Evolutionary conservation across 2,797 vertebrate species (phyloP).

Genomic region (Columba guinea): DNA sequence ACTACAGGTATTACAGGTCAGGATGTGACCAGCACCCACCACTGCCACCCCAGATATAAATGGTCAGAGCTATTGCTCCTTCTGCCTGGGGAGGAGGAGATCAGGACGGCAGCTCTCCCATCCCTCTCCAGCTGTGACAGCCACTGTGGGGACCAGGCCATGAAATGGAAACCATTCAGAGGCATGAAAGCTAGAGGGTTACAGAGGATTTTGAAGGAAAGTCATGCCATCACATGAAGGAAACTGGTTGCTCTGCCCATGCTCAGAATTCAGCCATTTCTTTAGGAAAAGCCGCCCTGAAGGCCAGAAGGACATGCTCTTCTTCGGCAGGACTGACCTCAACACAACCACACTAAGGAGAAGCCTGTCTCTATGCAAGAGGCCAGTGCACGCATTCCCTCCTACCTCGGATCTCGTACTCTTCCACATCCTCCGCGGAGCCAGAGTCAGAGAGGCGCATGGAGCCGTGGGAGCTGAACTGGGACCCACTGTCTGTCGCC

Average conservation of each 20-base stretch:
- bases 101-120: neutral
- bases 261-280: neutral
- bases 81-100: neutral
- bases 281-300: neutral
- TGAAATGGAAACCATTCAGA: neutral
- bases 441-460: conserved; percentile 86
- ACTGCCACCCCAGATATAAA: neutral
- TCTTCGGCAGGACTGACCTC: neutral
- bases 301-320: neutral
- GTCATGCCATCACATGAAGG: neutral
- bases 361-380: neutral
- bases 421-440: conserved; percentile 90
- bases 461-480: conserved; percentile 90
- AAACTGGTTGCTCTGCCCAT: neutral
- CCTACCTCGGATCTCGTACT: conserved; percentile 90
- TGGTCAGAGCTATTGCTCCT: neutral
- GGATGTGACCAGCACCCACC: neutral
- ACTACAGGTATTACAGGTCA: neutral
- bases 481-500: conserved; percentile 88
- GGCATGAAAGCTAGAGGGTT: neutral
- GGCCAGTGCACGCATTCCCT: neutral
- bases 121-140: neutral
- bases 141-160: neutral
- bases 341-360: neutral
- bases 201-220: neutral